Conservation (phyloP, 2,888 invertebrate genomes). For the Melitaea athalia region DNA sequence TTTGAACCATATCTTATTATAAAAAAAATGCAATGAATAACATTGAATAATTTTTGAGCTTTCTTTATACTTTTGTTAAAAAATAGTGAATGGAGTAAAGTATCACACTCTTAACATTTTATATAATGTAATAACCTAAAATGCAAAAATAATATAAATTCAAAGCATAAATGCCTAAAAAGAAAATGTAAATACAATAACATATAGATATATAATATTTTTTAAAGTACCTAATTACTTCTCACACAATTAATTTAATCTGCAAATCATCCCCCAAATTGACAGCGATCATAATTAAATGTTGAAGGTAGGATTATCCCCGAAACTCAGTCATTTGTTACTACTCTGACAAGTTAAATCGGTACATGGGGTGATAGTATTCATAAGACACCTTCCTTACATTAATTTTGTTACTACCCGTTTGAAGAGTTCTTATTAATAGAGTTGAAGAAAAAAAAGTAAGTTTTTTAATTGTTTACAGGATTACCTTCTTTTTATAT, state of each 20-base stretch:
- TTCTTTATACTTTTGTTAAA: too few relatives aligned
- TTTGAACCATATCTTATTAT: too few relatives aligned
- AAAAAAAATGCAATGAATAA: too few relatives aligned
- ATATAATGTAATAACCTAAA: too few relatives aligned
- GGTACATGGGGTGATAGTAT: constrained; percentile 63
- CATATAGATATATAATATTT: too few relatives aligned
- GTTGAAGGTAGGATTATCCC: constrained; percentile 59
- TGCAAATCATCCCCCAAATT: constrained; percentile 46
- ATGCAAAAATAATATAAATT: too few relatives aligned
- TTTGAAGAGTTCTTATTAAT: constrained; percentile 47
- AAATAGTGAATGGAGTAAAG: too few relatives aligned
- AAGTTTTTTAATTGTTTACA: background rate
- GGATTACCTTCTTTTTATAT: background rate
- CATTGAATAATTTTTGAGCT: too few relatives aligned
- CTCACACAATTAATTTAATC: constrained; percentile 35
- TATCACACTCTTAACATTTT: too few relatives aligned
- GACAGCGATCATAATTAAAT: constrained; percentile 57
- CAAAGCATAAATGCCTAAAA: too few relatives aligned
- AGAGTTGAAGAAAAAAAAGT: constrained; percentile 16
- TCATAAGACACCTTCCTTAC: constrained; percentile 72
- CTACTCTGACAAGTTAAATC: constrained; percentile 75
- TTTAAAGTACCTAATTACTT: background rate
- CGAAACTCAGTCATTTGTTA: constrained; percentile 64
- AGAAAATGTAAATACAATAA: too few relatives aligned
- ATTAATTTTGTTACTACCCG: constrained; percentile 62